These are phyloP conservation scores for Gobio occitaniae DNA, from an alignment of 2,797 vertebrate species.

Conservation along the genomic window DNA sequence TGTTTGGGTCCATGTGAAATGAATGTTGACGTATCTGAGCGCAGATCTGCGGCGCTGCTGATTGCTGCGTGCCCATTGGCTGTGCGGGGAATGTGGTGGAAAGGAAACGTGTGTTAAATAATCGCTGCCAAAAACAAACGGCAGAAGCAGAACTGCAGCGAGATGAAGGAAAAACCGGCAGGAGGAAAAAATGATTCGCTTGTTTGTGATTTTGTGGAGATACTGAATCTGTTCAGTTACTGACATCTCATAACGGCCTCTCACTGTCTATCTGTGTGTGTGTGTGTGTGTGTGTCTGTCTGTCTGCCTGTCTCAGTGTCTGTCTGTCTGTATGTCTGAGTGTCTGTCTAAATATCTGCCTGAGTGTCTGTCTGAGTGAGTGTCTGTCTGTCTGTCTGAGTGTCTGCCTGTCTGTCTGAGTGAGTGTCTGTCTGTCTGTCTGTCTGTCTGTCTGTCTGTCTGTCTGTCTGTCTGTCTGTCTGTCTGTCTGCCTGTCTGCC, in stretches of 20 bases:
- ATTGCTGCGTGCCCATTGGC: background rate
- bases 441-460: no score
- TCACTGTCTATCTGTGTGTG: background rate
- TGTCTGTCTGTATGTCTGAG: no score
- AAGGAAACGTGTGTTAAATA: background rate
- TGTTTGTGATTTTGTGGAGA: background rate
- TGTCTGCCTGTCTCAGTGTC: no score
- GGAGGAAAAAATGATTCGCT: background rate
- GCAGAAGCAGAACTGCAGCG: background rate
- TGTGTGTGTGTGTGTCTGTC: background rate
- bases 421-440: no score
- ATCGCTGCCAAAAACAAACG: slow-evolving; percentile 22
- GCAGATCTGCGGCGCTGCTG: slow-evolving; percentile 59
- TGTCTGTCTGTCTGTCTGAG: no score
- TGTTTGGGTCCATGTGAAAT: slow-evolving; percentile 65
- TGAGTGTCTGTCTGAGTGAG: no score
- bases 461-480: no score
- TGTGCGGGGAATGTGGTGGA: background rate
- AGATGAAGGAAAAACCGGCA: background rate
- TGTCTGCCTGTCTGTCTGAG: no score
- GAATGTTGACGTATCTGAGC: slow-evolving; percentile 65
- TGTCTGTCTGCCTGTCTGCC: no score
- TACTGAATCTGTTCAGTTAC: background rate
- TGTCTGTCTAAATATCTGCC: no score
- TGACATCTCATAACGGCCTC: background rate